Evolutionary conservation across 1,140 invertebrate species (phyloP), one percentile per base, ranked within the genome.

Genomic region (Magallana gigas): DNA sequence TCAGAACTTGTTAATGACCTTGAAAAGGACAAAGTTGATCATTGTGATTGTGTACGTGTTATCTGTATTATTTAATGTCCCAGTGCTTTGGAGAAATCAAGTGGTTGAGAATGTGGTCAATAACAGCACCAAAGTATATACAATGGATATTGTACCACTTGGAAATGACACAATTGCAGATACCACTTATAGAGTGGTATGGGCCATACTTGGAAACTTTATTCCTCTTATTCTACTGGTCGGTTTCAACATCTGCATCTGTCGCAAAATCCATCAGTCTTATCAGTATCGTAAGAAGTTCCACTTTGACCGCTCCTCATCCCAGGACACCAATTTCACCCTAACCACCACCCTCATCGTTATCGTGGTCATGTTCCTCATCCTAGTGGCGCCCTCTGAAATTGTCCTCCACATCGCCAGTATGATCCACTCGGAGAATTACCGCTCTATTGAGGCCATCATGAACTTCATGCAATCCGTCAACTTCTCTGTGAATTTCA

Each of bases 291-390:
- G 94, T 12, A 90, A 92, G 62, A 92, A 92, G 85, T 93, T 94
- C 84, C 90, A 91, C 23, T 88, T 88, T 8, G 89, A 90, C 16
- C 86, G 91, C 8, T 87, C 81, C 84, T 57, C 84, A 83, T 29
- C 88, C 82, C 58, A 92, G 87, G 91, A 92, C 84, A 90, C 92
- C 1, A 90, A 89, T 36, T 90, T 93, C 68, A 92, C 92, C 1
- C 86, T 94, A 8, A 94, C 94, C 8, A 88, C 94, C 16, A 94
- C 93, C 0, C 91, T 94, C 1, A 91, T 94, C 8, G 92, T 92
- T 56, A 94, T 94, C 16, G 93, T 94, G 9, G 91, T 94, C 11
- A 93, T 94, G 93, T 94, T 94, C 83, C 90, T 94, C 81, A 92
- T 94, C 18, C 89, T 94, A 3, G 94, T 94, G 16, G 94, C 94